Evolutionary conservation across 2,888 invertebrate species (phyloP).

Genomic region (Dicyrtoma fusca): DNA sequence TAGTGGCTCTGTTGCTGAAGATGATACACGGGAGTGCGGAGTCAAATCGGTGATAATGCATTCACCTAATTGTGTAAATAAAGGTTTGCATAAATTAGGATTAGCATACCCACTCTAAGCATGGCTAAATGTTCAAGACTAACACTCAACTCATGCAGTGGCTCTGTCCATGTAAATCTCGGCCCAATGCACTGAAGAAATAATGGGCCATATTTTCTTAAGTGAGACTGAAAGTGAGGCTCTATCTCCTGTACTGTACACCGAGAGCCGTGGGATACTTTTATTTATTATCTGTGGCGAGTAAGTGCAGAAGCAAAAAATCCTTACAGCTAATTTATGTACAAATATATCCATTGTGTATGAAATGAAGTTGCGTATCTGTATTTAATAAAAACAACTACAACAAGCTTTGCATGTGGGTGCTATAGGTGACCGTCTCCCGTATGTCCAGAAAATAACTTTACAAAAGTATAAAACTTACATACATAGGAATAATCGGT

Average conservation of each 20-base stretch:
- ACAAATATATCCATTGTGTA: too few relatives aligned
- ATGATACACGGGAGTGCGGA: background rate
- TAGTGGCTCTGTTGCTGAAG: background rate
- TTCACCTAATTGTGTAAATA: conserved; percentile 10
- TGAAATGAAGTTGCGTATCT: too few relatives aligned
- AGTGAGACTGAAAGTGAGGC: background rate
- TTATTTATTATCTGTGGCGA: too few relatives aligned
- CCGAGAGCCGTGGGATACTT: background rate
- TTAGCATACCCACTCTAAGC: conserved; percentile 11
- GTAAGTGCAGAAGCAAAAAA: background rate
- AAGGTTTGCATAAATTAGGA: conserved; percentile 20
- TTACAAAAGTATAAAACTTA: too few relatives aligned
- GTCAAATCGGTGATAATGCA: background rate
- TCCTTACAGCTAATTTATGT: background rate
- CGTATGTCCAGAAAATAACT: too few relatives aligned
- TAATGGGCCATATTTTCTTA: too few relatives aligned
- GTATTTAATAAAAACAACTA: too few relatives aligned
- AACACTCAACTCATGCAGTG: conserved; percentile 25
- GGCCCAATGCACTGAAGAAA: too few relatives aligned
- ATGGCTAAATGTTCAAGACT: conserved; percentile 7
- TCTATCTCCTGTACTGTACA: background rate
- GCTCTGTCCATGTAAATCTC: too few relatives aligned
- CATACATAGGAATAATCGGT: too few relatives aligned
- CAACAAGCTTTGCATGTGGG: too few relatives aligned
- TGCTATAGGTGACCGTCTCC: too few relatives aligned